Conservation (phyloP, 2,797 vertebrate genomes). For the Syngnathus rostellatus region DNA sequence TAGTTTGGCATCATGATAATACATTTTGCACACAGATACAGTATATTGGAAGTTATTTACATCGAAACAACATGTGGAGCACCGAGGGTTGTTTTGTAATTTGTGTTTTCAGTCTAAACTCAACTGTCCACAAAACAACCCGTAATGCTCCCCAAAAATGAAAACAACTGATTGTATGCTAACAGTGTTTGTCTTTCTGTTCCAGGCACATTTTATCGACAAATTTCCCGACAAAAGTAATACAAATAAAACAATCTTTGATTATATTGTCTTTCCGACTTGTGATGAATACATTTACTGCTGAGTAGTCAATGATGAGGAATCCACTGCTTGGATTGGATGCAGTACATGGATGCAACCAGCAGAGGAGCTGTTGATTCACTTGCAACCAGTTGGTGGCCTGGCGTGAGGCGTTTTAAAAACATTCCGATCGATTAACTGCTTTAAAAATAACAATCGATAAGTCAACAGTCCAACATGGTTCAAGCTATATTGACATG, state of each 20-base stretch:
- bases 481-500: no score
- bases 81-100: slow-evolving; percentile 49
- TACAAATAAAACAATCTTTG: slow-evolving; percentile 48
- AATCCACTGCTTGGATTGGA: background rate
- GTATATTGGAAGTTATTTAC: slow-evolving; percentile 68
- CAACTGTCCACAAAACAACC: slow-evolving; percentile 35
- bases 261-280: background rate
- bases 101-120: background rate
- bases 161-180: slow-evolving; percentile 72
- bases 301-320: background rate
- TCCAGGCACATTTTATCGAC: slow-evolving; percentile 88
- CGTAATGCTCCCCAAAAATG: slow-evolving; percentile 46
- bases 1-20: slow-evolving; percentile 80
- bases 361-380: background rate
- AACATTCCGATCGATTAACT: background rate
- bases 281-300: background rate
- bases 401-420: background rate
- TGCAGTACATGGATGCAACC: background rate
- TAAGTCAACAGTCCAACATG: no score
- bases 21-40: slow-evolving; percentile 70
- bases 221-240: slow-evolving; percentile 65
- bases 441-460: background rate
- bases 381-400: background rate
- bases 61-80: slow-evolving; percentile 58
- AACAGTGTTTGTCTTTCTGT: slow-evolving; percentile 67